Percentiles rank a stretch among this genome's conserved stretches.
Conservation (phyloP, 1,140 invertebrate genomes). For the Cardiocondyla obscurior region DNA sequence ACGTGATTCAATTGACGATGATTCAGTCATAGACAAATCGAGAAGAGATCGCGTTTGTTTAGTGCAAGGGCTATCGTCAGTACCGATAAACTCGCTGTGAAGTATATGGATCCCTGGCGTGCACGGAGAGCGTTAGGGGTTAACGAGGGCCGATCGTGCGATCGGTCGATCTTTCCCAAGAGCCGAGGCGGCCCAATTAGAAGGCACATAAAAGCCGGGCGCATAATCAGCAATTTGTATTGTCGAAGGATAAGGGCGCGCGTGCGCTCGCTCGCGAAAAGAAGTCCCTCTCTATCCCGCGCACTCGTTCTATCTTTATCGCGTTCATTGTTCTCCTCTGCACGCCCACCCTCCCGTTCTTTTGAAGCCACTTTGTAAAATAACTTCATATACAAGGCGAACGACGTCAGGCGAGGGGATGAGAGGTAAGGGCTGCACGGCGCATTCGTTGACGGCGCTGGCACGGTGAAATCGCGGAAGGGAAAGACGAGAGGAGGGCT, state of each 20-base stretch:
- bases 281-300: not conserved
- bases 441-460: constrained; percentile 15
- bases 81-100: constrained; percentile 28
- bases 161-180: constrained; percentile 78
- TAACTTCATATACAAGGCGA: constrained; percentile 69
- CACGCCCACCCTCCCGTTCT: constrained; percentile 22
- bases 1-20: not conserved
- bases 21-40: not conserved
- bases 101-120: constrained; percentile 61
- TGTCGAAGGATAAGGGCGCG: constrained; percentile 69
- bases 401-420: not conserved
- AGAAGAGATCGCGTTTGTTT: not conserved
- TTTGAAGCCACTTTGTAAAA: constrained; percentile 65
- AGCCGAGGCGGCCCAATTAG: constrained; percentile 77
- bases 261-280: constrained; percentile 23
- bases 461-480: constrained; percentile 12
- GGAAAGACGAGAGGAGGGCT: constrained; percentile 39
- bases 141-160: constrained; percentile 76
- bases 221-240: constrained; percentile 80
- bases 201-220: constrained; percentile 76
- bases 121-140: constrained; percentile 73
- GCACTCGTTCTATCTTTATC: not conserved
- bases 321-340: constrained; percentile 22
- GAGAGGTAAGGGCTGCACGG: constrained; percentile 31
- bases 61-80: not conserved